A percentile compares a stretch with the other conserved stretches of the same genome.
These are phyloP conservation scores for Turritopsis dohrnii DNA, from an alignment of 30 jellyfish, hydroid and myxozoan species.

Conservation along the genomic window DNA sequence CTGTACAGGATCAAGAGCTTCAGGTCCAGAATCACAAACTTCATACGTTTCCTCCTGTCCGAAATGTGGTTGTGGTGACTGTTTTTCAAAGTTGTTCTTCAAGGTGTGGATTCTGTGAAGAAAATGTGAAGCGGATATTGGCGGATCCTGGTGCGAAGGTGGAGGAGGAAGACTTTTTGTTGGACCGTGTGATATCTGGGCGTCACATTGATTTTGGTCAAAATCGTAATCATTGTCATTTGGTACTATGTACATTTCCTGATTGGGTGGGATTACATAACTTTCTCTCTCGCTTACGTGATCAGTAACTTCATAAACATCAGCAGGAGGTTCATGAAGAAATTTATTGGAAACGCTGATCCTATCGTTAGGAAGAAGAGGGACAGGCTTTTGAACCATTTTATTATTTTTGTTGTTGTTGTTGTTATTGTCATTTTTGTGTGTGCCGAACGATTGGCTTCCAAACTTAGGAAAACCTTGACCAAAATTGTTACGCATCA, in stretches of 20 bases:
- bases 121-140: neutral
- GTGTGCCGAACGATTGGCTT: neutral
- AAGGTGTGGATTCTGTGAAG: neutral
- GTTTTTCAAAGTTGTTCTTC: neutral
- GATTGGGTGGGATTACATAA: neutral
- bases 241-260: conserved; percentile 9
- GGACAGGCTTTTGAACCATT: neutral
- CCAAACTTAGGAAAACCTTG: neutral
- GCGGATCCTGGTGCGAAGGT: neutral
- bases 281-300: neutral
- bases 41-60: neutral
- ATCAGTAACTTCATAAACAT: neutral
- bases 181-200: neutral
- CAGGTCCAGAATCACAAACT: neutral
- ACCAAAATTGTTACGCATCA: neutral
- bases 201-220: neutral
- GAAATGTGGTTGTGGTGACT: neutral
- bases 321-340: neutral
- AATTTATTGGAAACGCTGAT: neutral
- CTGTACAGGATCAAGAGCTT: neutral
- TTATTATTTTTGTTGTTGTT: neutral
- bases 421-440: neutral
- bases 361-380: neutral
- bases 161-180: neutral
- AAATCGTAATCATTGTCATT: neutral